Percentiles rank a stretch among this genome's conserved stretches.
Evolutionary conservation across 2,113 vertebrate genomes (phyloP).

Genomic region (Chaetops frenatus): DNA sequence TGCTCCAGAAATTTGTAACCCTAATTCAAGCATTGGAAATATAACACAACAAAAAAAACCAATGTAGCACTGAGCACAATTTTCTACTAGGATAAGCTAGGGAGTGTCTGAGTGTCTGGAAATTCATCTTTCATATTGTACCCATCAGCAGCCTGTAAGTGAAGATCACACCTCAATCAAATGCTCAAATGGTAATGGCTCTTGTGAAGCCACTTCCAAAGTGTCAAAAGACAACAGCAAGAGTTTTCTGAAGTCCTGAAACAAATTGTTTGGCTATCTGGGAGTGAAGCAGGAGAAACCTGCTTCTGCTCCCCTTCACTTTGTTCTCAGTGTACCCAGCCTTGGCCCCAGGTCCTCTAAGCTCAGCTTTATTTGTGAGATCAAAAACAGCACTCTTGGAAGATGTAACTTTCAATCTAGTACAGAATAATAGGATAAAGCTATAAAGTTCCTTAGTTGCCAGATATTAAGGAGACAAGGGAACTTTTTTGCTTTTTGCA

Average conservation of each 20-base stretch:
- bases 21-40: background rate
- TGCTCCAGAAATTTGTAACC: conserved; percentile 23
- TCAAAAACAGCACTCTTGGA: background rate
- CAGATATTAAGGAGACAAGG: background rate
- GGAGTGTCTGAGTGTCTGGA: background rate
- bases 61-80: background rate
- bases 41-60: background rate
- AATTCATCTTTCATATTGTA: conserved; percentile 8
- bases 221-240: background rate
- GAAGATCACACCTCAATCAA: background rate
- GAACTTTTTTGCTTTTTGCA: background rate
- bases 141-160: background rate
- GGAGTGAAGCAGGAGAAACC: background rate
- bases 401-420: background rate
- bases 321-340: background rate
- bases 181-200: background rate
- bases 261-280: background rate
- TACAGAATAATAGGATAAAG: background rate
- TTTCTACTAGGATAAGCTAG: conserved; percentile 24
- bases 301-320: rapidly evolving
- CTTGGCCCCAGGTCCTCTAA: background rate
- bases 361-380: background rate
- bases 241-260: background rate
- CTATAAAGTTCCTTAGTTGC: background rate
- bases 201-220: background rate